These are phyloP conservation scores for Tenthredo amoena DNA, from an alignment of 2,888 invertebrate species.

Conservation along the genomic window DNA sequence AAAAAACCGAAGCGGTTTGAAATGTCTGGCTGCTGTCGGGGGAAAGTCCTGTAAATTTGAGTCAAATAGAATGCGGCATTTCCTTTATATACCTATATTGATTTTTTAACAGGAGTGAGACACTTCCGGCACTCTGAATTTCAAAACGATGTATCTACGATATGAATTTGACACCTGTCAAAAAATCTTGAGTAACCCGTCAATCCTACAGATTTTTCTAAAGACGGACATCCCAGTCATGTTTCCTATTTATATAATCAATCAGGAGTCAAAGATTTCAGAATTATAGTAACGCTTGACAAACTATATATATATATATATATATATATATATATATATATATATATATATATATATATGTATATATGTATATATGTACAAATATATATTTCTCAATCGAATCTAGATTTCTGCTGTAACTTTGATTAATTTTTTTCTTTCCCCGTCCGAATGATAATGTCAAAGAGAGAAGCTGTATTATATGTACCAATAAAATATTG, in stretches of 20 bases:
- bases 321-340: no score
- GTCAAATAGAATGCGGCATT: background rate
- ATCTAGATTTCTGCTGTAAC: no score
- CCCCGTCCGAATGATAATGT: no score
- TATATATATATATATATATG: no score
- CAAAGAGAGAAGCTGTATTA: no score
- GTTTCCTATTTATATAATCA: background rate
- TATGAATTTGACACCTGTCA: constrained; percentile 22
- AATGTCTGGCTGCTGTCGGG: background rate
- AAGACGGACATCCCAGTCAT: no score
- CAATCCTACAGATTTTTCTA: background rate
- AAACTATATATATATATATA: no score
- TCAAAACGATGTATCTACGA: constrained; percentile 12
- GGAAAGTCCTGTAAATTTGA: constrained; percentile 14
- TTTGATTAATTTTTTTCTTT: no score
- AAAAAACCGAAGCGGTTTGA: background rate
- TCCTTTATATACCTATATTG: background rate
- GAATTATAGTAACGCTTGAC: no score
- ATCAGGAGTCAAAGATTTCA: background rate
- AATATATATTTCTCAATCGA: no score
- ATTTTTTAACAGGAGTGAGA: background rate
- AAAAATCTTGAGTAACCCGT: constrained; percentile 4
- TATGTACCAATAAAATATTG: no score
- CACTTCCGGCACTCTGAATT: constrained; percentile 35
- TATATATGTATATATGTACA: no score